Percentiles rank a stretch among this genome's conserved stretches.
phyloP scores from a whole-genome alignment of 2,797 vertebrate genomes.

The Enteromius viviparus region DNA sequence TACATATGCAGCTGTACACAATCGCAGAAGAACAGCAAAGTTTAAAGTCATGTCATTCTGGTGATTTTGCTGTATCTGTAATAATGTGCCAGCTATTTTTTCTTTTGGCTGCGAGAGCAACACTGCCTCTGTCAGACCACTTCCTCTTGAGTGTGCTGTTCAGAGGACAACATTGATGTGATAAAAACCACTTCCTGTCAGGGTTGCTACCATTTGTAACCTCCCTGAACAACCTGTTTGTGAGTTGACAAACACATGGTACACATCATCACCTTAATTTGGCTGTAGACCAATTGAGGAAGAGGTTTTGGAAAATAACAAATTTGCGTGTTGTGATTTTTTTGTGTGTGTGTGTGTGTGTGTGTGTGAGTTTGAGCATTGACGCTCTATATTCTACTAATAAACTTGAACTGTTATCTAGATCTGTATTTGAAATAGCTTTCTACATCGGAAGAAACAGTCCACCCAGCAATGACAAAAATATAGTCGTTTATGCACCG shows the following conservation, averaged over 20 bases:
- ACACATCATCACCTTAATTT: slow-evolving; percentile 16
- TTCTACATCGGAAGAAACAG: neutral
- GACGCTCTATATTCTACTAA: neutral
- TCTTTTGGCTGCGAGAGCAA: slow-evolving; percentile 43
- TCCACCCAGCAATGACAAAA: neutral
- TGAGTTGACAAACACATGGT: slow-evolving; percentile 7
- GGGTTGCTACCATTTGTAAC: slow-evolving; percentile 51
- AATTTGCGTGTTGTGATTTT: slow-evolving; percentile 5
- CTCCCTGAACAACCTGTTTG: slow-evolving; percentile 48
- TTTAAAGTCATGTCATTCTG: slow-evolving; percentile 15
- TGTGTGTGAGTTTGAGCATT: neutral
- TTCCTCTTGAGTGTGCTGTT: slow-evolving; percentile 58
- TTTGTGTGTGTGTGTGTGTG: neutral
- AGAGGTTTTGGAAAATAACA: neutral
- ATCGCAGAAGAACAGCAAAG: neutral
- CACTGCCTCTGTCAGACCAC: slow-evolving; percentile 49
- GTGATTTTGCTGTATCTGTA: slow-evolving; percentile 32
- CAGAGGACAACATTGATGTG: slow-evolving; percentile 57
- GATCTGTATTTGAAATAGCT: neutral
- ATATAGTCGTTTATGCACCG: neutral
- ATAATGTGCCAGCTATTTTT: slow-evolving; percentile 37
- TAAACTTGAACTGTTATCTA: neutral
- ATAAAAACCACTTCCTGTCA: slow-evolving; percentile 61
- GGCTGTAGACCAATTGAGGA: neutral
- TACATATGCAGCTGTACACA: too few species aligned